A percentile compares a stretch with the other conserved stretches of the same genome.
Conservation (phyloP, 2,797 vertebrate genomes). For the Anniella stebbinsi region DNA sequence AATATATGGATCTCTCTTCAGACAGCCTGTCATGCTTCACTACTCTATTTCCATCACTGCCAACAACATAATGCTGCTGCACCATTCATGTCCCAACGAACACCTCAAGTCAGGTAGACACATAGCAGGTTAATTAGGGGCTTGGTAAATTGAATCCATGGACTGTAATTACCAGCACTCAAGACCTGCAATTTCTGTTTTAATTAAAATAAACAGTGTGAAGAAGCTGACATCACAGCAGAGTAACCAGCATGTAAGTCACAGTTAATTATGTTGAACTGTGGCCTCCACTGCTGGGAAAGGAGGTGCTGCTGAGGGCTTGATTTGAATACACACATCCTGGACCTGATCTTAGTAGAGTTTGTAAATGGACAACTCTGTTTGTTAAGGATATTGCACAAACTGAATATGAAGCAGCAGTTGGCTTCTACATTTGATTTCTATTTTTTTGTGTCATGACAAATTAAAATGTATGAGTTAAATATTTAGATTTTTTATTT, state of each 20-base stretch:
- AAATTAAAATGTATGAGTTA: not conserved
- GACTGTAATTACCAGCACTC: constrained; percentile 83
- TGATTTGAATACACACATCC: constrained; percentile 62
- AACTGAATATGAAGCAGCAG: fast-evolving
- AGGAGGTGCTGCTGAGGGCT: constrained; percentile 51
- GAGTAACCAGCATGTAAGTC: constrained; percentile 80
- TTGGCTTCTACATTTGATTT: constrained; percentile 42
- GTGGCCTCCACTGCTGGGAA: constrained; percentile 72
- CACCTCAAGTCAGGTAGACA: constrained; percentile 82
- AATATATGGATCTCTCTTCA: constrained; percentile 55
- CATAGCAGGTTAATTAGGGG: constrained; percentile 86
- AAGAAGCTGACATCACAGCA: constrained; percentile 83
- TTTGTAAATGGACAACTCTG: constrained; percentile 63
- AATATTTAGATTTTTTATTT: not conserved
- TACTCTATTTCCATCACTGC: constrained; percentile 71
- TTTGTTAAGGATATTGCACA: constrained; percentile 38
- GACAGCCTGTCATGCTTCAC: constrained; percentile 62
- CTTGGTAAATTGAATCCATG: constrained; percentile 82
- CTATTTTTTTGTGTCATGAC: constrained; percentile 2
- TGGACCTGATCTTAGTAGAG: constrained; percentile 58
- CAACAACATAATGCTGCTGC: constrained; percentile 71
- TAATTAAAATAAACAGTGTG: constrained; percentile 87
- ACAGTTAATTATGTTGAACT: constrained; percentile 81
- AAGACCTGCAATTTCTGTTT: constrained; percentile 86
- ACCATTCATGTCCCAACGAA: constrained; percentile 82